Percentiles rank a stretch among this genome's conserved stretches.
Conservation (phyloP, 2,113 vertebrate genomes). For the Cairina moschata region DNA sequence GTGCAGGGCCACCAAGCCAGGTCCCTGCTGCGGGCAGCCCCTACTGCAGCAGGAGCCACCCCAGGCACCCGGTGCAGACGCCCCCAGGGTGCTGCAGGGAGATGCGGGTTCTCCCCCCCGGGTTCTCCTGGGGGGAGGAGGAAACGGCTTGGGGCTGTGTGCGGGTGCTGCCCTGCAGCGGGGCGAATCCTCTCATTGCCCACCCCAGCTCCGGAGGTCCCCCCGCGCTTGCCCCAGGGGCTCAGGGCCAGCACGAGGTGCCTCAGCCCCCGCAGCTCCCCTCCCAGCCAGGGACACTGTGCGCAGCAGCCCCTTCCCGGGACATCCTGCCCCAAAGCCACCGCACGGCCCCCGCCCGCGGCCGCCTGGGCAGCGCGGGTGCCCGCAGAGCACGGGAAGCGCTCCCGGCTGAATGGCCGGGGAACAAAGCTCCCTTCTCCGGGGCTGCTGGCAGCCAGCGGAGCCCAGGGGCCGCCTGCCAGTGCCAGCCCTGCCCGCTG, state of each 20-base stretch:
- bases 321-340: neutral
- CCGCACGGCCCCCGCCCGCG: rapidly evolving
- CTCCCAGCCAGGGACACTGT: neutral
- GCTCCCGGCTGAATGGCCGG: neutral
- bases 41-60: rapidly evolving
- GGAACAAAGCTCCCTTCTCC: constrained; percentile 55
- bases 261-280: neutral
- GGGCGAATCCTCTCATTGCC: rapidly evolving
- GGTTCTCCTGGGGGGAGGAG: neutral
- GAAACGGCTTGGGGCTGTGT: neutral
- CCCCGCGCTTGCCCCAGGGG: rapidly evolving
- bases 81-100: neutral
- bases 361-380: rapidly evolving
- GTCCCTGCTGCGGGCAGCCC: neutral
- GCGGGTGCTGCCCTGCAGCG: neutral
- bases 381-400: neutral
- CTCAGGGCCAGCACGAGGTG: neutral
- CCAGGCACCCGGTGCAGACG: rapidly evolving
- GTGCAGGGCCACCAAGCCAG: too few relatives aligned
- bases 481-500: neutral
- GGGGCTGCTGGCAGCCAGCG: neutral
- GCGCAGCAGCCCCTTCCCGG: rapidly evolving
- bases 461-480: neutral
- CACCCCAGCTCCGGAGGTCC: neutral
- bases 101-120: neutral